Evolutionary conservation across 2,888 invertebrate genomes (phyloP), one percentile per base, ranked within the genome.

Genomic region (Hypercompe scribonia): DNA sequence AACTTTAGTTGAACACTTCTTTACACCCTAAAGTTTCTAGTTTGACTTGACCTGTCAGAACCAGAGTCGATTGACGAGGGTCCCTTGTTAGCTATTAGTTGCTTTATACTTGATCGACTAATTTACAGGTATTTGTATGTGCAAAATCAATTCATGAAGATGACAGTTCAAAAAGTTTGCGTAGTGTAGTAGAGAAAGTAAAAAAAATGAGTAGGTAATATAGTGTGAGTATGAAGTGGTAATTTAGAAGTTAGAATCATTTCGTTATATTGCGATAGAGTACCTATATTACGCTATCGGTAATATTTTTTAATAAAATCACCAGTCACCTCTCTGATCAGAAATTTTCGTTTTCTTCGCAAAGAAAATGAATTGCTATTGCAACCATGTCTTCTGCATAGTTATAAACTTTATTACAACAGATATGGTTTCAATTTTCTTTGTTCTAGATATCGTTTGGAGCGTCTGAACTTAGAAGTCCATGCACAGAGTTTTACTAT

Each of bases 31-130:
- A 80, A 83, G 81, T 81, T 82, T 81, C 75, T 76, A 84, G 81
- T 81, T 80, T 81, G 71, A 74, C 77, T 74, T 76, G 78, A 80
- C 81, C 91, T 91, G 93, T 92, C 93, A 91, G 80, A 80, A 84
- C 72, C 94, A 93, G 86, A 70, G 77, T 68, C 82, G 64, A 90
- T 90, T 93, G 94, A 94, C 93, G 90, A 93, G 94, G 94, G 94
- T 93, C 58, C 78, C 83, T 88, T 86, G 89, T 89, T 89, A 87
- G 86, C 87, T 89, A 88, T 90, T 90, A 92, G 90, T 90, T 89
- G 89, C 88, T 89, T 90, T 91, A 92, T 86, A 84, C 82, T 81
- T 86, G 84, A 90, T 89, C 89, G 81, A 82, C 76, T 75, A 78
- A 81, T 80, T 83, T 75, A 61, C 71, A 72, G 66, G 70, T 73